Evolutionary conservation across 2,113 vertebrate genomes (phyloP).

Genomic region (Notarius lentiginosus): DNA sequence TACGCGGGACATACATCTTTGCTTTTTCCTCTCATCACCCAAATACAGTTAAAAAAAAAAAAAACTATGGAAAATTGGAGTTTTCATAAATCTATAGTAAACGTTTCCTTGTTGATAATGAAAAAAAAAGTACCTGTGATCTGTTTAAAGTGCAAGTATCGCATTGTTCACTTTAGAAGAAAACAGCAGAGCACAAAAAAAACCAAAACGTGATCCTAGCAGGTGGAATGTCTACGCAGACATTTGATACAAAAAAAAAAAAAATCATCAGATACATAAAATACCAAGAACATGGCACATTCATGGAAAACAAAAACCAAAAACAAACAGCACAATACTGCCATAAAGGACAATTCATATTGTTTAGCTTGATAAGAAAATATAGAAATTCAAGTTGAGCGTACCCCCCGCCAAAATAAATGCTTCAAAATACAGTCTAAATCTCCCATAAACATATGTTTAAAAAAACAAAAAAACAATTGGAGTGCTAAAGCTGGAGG

Average conservation of each 20-base stretch:
- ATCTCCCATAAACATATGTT: background rate
- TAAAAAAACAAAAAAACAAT: background rate
- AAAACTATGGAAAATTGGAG: constrained; percentile 1
- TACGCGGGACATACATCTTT: constrained; percentile 6
- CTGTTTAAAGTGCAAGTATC: constrained; percentile 51
- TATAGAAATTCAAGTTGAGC: constrained; percentile 31
- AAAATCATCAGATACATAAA: background rate
- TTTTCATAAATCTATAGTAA: constrained; percentile 23
- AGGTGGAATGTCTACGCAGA: constrained; percentile 11
- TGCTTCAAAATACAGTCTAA: background rate
- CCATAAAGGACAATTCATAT: background rate
- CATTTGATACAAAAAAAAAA: constrained; percentile 7
- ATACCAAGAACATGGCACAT: constrained; percentile 8
- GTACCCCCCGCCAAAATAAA: background rate
- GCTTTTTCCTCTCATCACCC: too few species aligned
- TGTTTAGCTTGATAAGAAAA: constrained; percentile 22
- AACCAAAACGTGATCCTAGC: background rate
- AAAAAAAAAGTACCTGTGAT: constrained; percentile 35
- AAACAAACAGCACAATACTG: background rate
- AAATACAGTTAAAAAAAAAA: background rate
- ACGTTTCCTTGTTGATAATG: background rate
- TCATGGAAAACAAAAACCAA: background rate
- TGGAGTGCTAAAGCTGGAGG: background rate
- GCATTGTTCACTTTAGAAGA: constrained; percentile 28
- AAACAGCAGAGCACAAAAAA: constrained; percentile 9